Base-by-base conservation (phyloP, 2,113 vertebrate species). In the Planiliza haematocheilus region DNA sequence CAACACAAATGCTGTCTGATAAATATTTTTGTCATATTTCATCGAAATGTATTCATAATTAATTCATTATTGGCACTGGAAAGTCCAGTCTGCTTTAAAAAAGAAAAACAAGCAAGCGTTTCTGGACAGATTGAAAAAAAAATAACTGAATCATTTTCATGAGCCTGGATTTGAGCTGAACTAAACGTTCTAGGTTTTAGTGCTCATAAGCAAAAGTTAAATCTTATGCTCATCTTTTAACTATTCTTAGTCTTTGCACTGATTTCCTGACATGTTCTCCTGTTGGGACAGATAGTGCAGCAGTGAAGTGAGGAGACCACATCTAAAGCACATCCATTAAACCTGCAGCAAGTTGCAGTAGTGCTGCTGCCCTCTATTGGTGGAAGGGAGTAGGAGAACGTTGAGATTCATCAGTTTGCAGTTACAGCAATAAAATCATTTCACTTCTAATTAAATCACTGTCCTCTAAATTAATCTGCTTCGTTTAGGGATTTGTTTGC, bases 311-410 rank as follows among this genome's bases (percentile, higher is more conserved):
- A 7, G 70, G 36, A 73, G 42, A 43, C 34, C 13, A 38, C 11
- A 51, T 51, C 14, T 9, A 39, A 30, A 30, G 24, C 24, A 30
- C 24, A 30, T 30, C n/a, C 7, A 4, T 11, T 2, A 2, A 60
- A n/a, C 38, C 42, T 9, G 6, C 48, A 50, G 21, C 51, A 52
- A 42, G 61, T 21, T 66, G 72, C 57, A 78, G 85, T 52, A 70
- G 41, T 24, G 48, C 69, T 89, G 88, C 91, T 88, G 88, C 89
- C 91, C 91, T 89, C 91, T 90, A 43, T 82, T 82, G 91, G 87
- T 7, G 6, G 38, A 83, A 36, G 2, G 7, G 9, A 11, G 12
- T 57, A 70, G 10, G n/a, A 34, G 34, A 8, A 8, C 24, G 1
- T 46, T 6, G 16, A 30, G 7, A 18, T 14, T 56, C 21, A 16